phyloP scores from a whole-genome alignment of 2,888 invertebrate species.

The Andrena chrysosceles region DNA sequence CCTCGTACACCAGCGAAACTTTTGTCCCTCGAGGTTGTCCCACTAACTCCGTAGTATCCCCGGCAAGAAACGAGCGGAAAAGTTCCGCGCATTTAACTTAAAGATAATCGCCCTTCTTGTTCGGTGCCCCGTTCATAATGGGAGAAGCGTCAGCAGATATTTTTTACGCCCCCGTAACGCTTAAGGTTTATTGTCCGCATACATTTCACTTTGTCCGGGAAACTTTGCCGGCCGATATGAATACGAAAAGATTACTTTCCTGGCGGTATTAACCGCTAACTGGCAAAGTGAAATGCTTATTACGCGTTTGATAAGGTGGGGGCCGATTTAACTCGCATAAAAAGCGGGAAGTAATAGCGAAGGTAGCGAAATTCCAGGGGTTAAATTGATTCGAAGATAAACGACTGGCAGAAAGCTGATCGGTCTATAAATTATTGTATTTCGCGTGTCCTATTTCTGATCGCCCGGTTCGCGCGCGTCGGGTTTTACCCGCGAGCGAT shows the following conservation, averaged over 20 bases:
- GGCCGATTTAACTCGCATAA: background rate
- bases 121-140: conserved; percentile 31
- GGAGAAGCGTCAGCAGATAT: conserved; percentile 23
- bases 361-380: background rate
- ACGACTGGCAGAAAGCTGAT: conserved; percentile 3
- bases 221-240: conserved; percentile 13
- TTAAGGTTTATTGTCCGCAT: conserved; percentile 29
- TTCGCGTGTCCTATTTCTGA: background rate
- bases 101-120: conserved; percentile 30
- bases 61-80: conserved; percentile 19
- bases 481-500: background rate
- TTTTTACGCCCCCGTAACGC: conserved; percentile 9
- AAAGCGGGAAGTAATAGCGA: background rate
- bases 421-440: background rate
- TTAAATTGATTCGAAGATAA: conserved; percentile 6
- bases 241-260: conserved; percentile 25
- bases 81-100: conserved; percentile 38
- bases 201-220: conserved; percentile 32
- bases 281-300: background rate
- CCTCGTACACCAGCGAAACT: conserved; percentile 18
- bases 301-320: background rate
- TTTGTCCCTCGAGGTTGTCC: conserved; percentile 2
- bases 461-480: background rate
- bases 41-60: background rate
- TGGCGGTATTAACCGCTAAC: background rate